These are phyloP conservation scores for Verasper variegatus DNA, from an alignment of 2,113 vertebrate genomes.

Conservation along the genomic window DNA sequence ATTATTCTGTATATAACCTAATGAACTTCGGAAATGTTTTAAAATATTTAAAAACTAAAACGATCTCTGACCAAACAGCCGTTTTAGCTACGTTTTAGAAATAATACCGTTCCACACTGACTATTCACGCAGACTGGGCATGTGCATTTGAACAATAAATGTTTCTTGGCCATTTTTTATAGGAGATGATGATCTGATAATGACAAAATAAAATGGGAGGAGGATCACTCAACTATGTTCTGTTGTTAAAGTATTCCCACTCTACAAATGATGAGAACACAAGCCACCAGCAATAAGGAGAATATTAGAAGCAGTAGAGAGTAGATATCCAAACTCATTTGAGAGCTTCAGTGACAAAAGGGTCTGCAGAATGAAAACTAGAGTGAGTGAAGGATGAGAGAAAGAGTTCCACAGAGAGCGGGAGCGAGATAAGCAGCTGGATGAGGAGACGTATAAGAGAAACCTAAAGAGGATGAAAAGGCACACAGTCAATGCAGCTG, in stretches of 20 bases:
- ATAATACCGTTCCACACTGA: too few relatives aligned
- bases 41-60: too few relatives aligned
- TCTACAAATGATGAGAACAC: background rate
- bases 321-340: background rate
- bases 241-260: too few relatives aligned
- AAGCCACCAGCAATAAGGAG: background rate
- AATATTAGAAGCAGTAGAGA: background rate
- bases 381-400: background rate
- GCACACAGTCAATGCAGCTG: background rate
- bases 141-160: too few relatives aligned
- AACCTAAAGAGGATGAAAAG: constrained; percentile 26
- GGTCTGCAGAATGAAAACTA: background rate
- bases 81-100: too few relatives aligned
- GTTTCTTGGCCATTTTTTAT: too few relatives aligned
- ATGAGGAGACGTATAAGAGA: background rate
- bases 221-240: too few relatives aligned
- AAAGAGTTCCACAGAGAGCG: background rate
- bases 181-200: too few relatives aligned
- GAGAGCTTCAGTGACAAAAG: constrained; percentile 2
- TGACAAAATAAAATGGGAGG: too few relatives aligned
- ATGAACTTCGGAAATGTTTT: background rate
- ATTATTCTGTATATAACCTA: background rate
- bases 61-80: too few relatives aligned
- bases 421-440: constrained; percentile 10
- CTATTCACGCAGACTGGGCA: too few relatives aligned